Evolutionary conservation across 2,113 vertebrate species (phyloP).

Genomic region (Sapajus apella): DNA sequence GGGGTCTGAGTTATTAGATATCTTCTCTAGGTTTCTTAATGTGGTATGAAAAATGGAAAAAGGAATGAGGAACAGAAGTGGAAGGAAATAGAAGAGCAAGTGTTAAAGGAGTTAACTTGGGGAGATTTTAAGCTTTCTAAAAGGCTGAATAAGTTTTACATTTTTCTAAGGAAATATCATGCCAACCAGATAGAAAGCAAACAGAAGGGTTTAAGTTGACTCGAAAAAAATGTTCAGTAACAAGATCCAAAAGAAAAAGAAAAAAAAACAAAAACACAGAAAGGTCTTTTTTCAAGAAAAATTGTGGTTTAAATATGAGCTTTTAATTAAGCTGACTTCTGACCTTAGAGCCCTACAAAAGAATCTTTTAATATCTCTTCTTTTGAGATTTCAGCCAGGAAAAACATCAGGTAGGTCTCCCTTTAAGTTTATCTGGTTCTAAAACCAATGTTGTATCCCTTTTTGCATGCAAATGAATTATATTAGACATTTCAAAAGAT

Average conservation of each 20-base stretch:
- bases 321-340: not conserved
- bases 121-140: not conserved
- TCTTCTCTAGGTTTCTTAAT: not conserved
- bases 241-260: not conserved
- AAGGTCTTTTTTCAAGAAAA: fast-evolving
- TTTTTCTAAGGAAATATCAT: not conserved
- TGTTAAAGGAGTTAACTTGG: not conserved
- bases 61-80: not conserved
- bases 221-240: not conserved
- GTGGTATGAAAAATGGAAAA: not conserved
- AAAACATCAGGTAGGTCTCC: not conserved
- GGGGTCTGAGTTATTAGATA: not conserved
- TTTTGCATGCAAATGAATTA: not conserved
- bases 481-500: not conserved
- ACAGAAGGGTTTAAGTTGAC: not conserved
- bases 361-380: not conserved
- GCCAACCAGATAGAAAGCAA: not conserved
- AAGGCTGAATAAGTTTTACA: not conserved
- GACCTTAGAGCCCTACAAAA: not conserved
- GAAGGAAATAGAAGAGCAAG: not conserved
- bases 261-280: not conserved
- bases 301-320: not conserved
- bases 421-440: not conserved
- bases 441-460: not conserved
- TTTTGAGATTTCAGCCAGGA: not conserved